phyloP scores from a whole-genome alignment of 2,888 invertebrate species.

The Copidosoma aretas region DNA sequence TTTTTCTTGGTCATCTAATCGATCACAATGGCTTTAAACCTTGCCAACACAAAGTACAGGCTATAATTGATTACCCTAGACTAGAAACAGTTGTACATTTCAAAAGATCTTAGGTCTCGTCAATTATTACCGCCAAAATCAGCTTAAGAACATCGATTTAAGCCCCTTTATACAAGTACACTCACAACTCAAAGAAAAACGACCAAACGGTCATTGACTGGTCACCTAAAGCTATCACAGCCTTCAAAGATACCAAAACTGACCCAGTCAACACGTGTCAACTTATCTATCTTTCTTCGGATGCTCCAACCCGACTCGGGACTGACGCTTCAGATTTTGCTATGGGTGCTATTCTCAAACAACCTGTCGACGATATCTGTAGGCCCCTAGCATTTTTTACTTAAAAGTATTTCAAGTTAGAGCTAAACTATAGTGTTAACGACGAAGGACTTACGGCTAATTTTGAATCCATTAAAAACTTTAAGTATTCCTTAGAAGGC shows the following conservation, averaged over 20 bases:
- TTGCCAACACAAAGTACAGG: not conserved
- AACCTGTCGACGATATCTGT: not conserved
- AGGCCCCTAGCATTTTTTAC: not conserved
- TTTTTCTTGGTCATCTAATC: conserved; percentile 11
- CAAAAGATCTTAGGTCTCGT: not conserved
- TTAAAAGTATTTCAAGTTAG: not conserved
- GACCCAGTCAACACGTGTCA: not conserved
- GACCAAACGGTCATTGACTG: not conserved
- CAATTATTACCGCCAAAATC: conserved; percentile 3
- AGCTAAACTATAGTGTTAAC: not conserved
- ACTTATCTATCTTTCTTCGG: not conserved
- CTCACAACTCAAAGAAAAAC: not conserved
- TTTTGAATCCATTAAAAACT: not conserved
- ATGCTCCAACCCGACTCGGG: not conserved
- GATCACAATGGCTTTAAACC: not conserved
- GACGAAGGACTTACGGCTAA: not conserved
- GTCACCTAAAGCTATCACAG: not conserved
- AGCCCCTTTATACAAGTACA: not conserved
- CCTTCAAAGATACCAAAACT: not conserved
- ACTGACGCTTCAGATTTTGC: not conserved
- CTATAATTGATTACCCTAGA: not conserved
- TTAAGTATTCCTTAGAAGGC: not conserved
- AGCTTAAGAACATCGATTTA: not conserved
- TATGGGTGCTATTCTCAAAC: not conserved
- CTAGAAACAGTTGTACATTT: not conserved